Evolutionary conservation across 2,113 vertebrate species (phyloP).

Genomic region (Edolisoma coerulescens): DNA sequence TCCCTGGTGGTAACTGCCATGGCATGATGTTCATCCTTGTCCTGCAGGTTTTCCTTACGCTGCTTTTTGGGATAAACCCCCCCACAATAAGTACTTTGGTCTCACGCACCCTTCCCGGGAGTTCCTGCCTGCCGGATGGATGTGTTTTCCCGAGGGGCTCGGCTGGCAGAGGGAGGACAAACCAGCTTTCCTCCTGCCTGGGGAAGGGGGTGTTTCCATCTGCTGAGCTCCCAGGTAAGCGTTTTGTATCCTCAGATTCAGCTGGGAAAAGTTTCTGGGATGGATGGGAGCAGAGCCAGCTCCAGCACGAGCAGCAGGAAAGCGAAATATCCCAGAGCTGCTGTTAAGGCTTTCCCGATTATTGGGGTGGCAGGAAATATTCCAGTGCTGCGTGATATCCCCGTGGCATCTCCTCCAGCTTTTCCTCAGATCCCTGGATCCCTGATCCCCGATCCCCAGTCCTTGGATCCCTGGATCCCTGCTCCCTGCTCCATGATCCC

Average conservation of each 20-base stretch:
- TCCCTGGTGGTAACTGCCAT: rapidly evolving
- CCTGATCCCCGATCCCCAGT: background rate
- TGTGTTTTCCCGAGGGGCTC: background rate
- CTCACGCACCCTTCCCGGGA: background rate
- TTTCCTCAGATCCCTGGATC: background rate
- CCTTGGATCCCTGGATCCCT: background rate
- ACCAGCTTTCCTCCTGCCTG: background rate
- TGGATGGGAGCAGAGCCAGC: background rate
- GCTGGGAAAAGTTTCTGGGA: background rate
- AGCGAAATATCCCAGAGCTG: background rate
- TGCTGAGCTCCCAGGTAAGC: background rate
- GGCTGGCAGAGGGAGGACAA: background rate
- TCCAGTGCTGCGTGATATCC: rapidly evolving
- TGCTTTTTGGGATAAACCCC: background rate
- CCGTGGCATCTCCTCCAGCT: background rate
- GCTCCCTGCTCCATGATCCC: no score
- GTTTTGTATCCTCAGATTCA: background rate
- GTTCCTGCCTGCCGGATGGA: background rate
- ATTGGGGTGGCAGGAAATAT: background rate
- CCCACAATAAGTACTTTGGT: rapidly evolving
- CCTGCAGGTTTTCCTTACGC: background rate
- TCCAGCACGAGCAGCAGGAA: rapidly evolving
- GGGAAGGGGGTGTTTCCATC: background rate
- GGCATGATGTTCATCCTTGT: rapidly evolving
- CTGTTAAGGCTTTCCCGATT: background rate